Percentiles rank a stretch among this genome's conserved stretches.
Conservation (phyloP, 2,113 vertebrate species). For the Pelecanus crispus region DNA sequence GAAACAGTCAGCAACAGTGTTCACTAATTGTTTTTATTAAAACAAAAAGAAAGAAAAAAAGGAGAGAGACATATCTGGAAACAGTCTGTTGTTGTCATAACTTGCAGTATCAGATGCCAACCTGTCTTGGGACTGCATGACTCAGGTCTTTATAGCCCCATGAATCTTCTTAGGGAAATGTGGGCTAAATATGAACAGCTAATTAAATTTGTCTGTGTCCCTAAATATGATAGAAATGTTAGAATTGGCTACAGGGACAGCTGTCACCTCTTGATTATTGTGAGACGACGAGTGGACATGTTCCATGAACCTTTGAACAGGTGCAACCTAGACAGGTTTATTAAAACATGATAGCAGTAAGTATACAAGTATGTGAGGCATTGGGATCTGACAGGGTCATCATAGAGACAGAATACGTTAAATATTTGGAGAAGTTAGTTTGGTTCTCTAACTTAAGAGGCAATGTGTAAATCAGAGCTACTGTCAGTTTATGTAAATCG, state of each 20-base stretch:
- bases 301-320: constrained; percentile 22
- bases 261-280: constrained; percentile 21
- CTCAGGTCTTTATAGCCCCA: neutral
- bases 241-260: neutral
- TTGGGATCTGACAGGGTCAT: neutral
- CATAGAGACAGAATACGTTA: neutral
- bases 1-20: neutral
- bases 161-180: neutral
- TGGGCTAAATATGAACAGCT: neutral
- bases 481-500: neutral
- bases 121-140: neutral
- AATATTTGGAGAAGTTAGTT: neutral
- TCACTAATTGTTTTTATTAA: neutral
- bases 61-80: neutral
- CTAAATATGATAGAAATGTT: neutral
- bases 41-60: neutral
- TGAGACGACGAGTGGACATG: neutral
- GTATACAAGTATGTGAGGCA: neutral
- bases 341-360: neutral
- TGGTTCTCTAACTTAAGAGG: neutral
- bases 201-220: neutral
- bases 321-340: constrained; percentile 7
- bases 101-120: neutral
- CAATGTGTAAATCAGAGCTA: neutral
- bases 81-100: neutral